Evolutionary conservation across 1,140 invertebrate genomes (phyloP).

Genomic region (Macrocentrus cingulum): DNA sequence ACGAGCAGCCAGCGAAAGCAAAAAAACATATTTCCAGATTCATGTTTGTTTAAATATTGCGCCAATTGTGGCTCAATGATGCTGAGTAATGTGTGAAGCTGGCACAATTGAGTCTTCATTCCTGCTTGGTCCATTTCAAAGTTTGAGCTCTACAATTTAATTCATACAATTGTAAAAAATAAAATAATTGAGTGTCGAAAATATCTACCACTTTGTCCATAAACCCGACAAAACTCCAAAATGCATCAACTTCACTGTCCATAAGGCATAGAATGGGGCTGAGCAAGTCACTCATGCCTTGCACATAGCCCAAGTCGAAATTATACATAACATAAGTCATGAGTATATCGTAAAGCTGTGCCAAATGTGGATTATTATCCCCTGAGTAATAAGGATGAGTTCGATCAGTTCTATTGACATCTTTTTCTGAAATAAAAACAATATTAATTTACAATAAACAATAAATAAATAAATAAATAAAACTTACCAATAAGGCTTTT

Average conservation of each 20-base stretch:
- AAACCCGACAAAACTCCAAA: slow-evolving; percentile 99
- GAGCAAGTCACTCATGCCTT: slow-evolving; percentile 97
- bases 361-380: slow-evolving; percentile 87
- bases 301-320: slow-evolving; percentile 95
- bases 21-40: slow-evolving; percentile 98
- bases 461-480: background rate
- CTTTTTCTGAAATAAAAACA: slow-evolving; percentile 76
- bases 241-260: slow-evolving; percentile 92
- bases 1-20: slow-evolving; percentile 93
- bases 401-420: slow-evolving; percentile 95
- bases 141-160: slow-evolving; percentile 74
- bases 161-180: slow-evolving; percentile 1
- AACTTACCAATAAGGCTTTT: slow-evolving; percentile 85
- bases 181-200: too few species aligned
- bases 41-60: slow-evolving; percentile 84
- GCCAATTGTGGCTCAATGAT: slow-evolving; percentile 83
- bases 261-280: slow-evolving; percentile 90
- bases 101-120: slow-evolving; percentile 90
- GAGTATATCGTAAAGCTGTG: slow-evolving; percentile 85
- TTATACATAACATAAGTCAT: slow-evolving; percentile 99
- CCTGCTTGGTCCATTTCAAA: slow-evolving; percentile 97
- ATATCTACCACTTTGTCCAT: slow-evolving; percentile 89
- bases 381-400: slow-evolving; percentile 88
- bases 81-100: slow-evolving; percentile 79
- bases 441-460: slow-evolving; percentile 5